phyloP scores from a whole-genome alignment of 1,140 invertebrate species.

The Nebria ingens region DNA sequence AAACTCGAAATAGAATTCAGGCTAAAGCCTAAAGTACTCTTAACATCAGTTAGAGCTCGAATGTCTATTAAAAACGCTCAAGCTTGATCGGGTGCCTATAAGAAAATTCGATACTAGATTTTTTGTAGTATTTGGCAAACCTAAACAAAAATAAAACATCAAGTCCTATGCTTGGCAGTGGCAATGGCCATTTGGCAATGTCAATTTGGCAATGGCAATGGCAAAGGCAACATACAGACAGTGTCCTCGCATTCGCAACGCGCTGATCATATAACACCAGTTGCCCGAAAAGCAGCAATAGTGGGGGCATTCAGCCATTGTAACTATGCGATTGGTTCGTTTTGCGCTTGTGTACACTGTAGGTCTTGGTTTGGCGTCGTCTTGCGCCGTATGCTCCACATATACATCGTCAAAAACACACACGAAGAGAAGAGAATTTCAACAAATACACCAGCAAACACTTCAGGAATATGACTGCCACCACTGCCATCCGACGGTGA shows the following conservation, averaged over 20 bases:
- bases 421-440: too few species aligned
- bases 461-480: not conserved
- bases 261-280: constrained; percentile 16
- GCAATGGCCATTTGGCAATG: too few species aligned
- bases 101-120: too few species aligned
- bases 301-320: constrained; percentile 11
- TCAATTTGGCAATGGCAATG: not conserved
- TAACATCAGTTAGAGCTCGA: too few species aligned
- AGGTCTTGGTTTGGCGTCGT: not conserved
- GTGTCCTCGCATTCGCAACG: constrained; percentile 15
- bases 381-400: not conserved
- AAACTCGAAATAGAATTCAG: too few species aligned
- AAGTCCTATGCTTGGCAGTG: too few species aligned
- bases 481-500: constrained; percentile 11
- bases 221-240: not conserved
- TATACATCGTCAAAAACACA: not conserved
- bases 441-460: too few species aligned
- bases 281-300: constrained; percentile 14
- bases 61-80: too few species aligned
- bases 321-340: constrained; percentile 1
- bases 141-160: too few species aligned
- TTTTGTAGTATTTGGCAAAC: too few species aligned
- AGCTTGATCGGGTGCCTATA: too few species aligned
- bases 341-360: constrained; percentile 5
- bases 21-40: too few species aligned